Base-by-base conservation (phyloP, 2,888 invertebrate species). In the Mamestra brassicae region DNA sequence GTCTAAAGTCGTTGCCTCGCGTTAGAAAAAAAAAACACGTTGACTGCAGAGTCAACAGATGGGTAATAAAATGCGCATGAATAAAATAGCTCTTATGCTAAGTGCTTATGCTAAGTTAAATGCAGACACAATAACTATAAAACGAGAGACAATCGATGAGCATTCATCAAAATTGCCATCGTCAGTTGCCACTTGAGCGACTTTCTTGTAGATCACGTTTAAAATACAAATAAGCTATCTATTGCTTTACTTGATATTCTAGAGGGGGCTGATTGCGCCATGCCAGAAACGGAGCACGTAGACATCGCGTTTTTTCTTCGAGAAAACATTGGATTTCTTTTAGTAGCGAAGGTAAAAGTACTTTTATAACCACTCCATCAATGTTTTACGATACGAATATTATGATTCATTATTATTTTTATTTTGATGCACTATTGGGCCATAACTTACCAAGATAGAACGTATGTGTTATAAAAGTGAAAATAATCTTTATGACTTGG, bases 191-290 rank as follows among this genome's bases (percentile, higher is more conserved):
- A 88, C 80, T 85, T 66, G 75, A 82, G 76, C 74, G 81, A 90
- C 90, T 93, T 92, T 92, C 92, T 87, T 89, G 76, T 76, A 81
- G 75, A 82, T 78, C 85, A 83, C 86, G 88, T 86, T 82, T 85
- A 80, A 86, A 89, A 88, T 91, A 91, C 89, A 90, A 92, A 92
- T 89, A 88, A 87, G 88, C 71, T 78, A 74, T 79, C 75, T 79
- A 83, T 78, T 84, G 80, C 74, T 83, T 86, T 85, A 87, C 83
- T 94, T 93, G 83, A 90, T 91, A 93, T 94, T 93, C 92, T 80
- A 86, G 78, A 87, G 86, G 85, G 84, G 88, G 86, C 81, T 81
- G 74, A 88, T 90, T 87, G 84, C 85, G 81, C 70, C 79, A 83
- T 80, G 76, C 81, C 82, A 79, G 71, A 91, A 88, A 85, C 89